These are phyloP conservation scores for Drosophila lini DNA, from an alignment of 1,140 invertebrate species.

Conservation along the genomic window DNA sequence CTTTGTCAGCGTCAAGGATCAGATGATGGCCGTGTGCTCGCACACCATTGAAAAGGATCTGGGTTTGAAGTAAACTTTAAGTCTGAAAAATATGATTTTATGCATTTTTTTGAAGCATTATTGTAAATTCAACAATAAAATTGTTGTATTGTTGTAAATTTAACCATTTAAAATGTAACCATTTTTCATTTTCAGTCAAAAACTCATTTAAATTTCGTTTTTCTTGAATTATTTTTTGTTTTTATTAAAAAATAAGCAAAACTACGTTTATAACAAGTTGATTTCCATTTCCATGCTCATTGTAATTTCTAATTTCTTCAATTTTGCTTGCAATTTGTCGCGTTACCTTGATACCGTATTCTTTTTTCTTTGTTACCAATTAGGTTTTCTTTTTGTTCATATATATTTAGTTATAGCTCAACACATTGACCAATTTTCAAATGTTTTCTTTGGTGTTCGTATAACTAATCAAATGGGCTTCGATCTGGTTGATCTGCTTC, in stretches of 20 bases:
- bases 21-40: conserved; percentile 93
- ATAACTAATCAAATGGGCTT: conserved; percentile 73
- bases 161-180: background rate
- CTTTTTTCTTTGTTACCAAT: conserved; percentile 26
- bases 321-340: conserved; percentile 63
- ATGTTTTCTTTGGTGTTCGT: conserved; percentile 50
- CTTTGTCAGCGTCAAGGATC: conserved; percentile 88
- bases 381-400: conserved; percentile 27
- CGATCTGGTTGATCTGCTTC: conserved; percentile 53
- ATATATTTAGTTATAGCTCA: conserved; percentile 40
- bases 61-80: conserved; percentile 68
- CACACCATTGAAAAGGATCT: conserved; percentile 91
- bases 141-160: conserved; percentile 10
- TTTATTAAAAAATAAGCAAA: conserved; percentile 85
- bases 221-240: conserved; percentile 80
- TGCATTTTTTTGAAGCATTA: conserved; percentile 36
- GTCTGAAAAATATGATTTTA: conserved; percentile 14
- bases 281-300: conserved; percentile 75
- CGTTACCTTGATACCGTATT: conserved; percentile 39
- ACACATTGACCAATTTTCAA: conserved; percentile 60
- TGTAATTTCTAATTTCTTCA: conserved; percentile 56
- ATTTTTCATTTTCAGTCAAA: no score
- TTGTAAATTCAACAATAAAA: conserved; percentile 13
- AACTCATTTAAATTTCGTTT: conserved; percentile 4
- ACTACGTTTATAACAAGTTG: conserved; percentile 84